phyloP scores from a whole-genome alignment of 2,113 vertebrate species.

The Papio anubis region DNA sequence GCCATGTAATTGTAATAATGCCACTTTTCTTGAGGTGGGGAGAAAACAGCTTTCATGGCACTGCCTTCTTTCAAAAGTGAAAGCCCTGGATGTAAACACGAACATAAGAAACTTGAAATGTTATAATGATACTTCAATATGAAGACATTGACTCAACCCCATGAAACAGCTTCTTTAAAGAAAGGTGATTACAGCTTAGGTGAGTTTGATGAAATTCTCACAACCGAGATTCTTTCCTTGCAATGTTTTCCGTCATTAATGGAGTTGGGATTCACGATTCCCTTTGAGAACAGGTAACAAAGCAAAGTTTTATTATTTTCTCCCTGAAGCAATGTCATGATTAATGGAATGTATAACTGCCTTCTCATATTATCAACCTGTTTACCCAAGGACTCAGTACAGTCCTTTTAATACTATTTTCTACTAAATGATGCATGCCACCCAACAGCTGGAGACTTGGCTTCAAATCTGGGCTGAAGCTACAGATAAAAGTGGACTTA shows the following conservation, averaged over 20 bases:
- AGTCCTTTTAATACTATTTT: conserved; percentile 19
- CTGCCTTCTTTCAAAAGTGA: neutral
- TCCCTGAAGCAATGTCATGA: neutral
- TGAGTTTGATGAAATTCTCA: neutral
- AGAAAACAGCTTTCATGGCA: neutral
- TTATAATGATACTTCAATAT: neutral
- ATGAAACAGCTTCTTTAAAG: neutral
- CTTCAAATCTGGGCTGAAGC: neutral
- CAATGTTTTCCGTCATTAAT: neutral
- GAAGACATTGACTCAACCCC: neutral
- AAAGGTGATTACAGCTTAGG: neutral
- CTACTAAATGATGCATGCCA: neutral
- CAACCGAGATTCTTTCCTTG: neutral
- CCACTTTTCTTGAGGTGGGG: neutral
- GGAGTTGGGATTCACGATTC: neutral
- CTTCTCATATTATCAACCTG: neutral
- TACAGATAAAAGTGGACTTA: neutral
- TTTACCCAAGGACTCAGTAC: neutral
- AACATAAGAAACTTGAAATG: neutral
- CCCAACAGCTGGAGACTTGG: conserved; percentile 20
- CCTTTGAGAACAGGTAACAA: neutral
- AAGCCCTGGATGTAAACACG: neutral
- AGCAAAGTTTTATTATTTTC: conserved; percentile 35
- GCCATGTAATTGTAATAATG: fast-evolving
- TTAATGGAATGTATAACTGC: neutral